A percentile compares a stretch with the other conserved stretches of the same genome.
Evolutionary conservation across 1,140 invertebrate species (phyloP).

Genomic region (Bombus breviceps): DNA sequence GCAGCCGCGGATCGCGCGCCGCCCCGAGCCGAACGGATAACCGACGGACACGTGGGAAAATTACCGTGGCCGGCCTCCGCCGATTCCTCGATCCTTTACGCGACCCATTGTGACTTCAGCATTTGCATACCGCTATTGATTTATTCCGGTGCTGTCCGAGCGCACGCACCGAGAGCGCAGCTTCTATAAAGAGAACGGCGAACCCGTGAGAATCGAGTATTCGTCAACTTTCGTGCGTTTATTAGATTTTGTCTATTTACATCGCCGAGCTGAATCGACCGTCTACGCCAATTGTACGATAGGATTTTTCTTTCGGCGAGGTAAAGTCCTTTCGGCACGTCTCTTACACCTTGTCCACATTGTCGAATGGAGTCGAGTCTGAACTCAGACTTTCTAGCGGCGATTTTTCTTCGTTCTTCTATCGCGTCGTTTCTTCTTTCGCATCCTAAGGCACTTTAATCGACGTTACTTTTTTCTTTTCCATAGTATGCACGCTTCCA

Average conservation of each 20-base stretch:
- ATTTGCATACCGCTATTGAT: slow-evolving; percentile 69
- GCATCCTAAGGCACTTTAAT: slow-evolving; percentile 5
- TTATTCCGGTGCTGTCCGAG: slow-evolving; percentile 52
- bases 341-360: too few species aligned
- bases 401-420: slow-evolving; percentile 20
- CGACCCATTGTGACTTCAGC: slow-evolving; percentile 63
- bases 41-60: slow-evolving; percentile 68
- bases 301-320: too few species aligned
- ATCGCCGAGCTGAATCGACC: too few species aligned
- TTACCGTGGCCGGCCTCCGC: slow-evolving; percentile 48
- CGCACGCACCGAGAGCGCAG: slow-evolving; percentile 38
- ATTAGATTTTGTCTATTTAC: too few species aligned
- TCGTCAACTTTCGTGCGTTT: slow-evolving; percentile 1
- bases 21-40: slow-evolving; percentile 49
- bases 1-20: slow-evolving; percentile 35
- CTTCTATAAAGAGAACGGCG: slow-evolving; percentile 8
- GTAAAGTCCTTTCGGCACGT: too few species aligned
- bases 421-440: background rate
- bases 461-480: background rate
- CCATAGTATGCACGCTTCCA: background rate
- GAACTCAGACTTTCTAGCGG: background rate
- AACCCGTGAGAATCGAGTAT: slow-evolving; percentile 36
- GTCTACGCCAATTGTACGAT: too few species aligned
- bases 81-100: slow-evolving; percentile 58
- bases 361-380: too few species aligned